Evolutionary conservation across 2,888 invertebrate genomes (phyloP).

Genomic region (Chalcosyrphus nemorum): DNA sequence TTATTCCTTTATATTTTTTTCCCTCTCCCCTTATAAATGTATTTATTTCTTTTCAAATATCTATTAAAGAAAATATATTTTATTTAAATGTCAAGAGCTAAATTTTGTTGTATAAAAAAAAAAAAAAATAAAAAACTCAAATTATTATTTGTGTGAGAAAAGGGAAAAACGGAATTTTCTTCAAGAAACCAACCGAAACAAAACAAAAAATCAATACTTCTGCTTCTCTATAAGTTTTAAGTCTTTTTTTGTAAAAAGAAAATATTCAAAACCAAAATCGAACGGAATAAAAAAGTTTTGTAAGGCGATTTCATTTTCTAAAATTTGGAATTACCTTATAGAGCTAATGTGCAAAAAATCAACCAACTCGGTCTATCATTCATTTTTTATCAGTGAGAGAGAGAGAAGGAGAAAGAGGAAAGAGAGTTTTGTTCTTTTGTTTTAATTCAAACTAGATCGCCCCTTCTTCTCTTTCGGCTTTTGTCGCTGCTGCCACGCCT

Average conservation of each 20-base stretch:
- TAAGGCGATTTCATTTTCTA: conserved; percentile 32
- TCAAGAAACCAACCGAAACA: conserved; percentile 18
- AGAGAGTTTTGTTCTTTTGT: background rate
- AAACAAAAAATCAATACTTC: conserved; percentile 27
- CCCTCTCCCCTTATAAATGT: background rate
- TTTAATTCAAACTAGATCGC: background rate
- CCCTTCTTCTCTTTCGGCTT: conserved; percentile 6
- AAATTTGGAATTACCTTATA: conserved; percentile 24
- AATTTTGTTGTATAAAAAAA: background rate
- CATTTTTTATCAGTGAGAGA: conserved; percentile 23
- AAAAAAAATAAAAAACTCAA: conserved; percentile 15
- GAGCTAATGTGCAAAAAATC: conserved; percentile 49
- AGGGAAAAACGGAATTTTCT: conserved; percentile 70
- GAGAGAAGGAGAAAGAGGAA: background rate
- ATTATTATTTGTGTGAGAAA: conserved; percentile 30
- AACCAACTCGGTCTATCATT: conserved; percentile 70
- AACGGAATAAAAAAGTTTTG: conserved; percentile 60
- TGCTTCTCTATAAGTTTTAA: conserved; percentile 65
- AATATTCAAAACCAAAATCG: conserved; percentile 45
- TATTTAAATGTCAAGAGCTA: too few relatives aligned
- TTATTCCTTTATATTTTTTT: background rate
- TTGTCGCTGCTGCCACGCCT: background rate
- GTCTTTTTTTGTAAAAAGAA: conserved; percentile 54
- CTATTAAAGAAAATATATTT: too few relatives aligned
- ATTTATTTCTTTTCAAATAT: conserved; percentile 29